Percentiles rank a stretch among this genome's conserved stretches.
Conservation (phyloP, 2,888 invertebrate species). For the Abscondita cerata region DNA sequence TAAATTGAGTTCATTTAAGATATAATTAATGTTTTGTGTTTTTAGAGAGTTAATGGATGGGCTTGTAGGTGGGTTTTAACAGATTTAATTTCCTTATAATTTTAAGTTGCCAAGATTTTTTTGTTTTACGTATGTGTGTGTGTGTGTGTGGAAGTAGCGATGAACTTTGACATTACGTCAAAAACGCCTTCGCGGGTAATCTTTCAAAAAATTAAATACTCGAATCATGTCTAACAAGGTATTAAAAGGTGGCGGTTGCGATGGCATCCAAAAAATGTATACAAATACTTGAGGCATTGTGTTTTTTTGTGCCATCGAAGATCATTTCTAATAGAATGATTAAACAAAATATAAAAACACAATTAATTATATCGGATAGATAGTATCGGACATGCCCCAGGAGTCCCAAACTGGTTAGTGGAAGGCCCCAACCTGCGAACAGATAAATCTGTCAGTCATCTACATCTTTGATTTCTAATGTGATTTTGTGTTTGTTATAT, state of each 20-base stretch:
- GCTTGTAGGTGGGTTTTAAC: slow-evolving; percentile 1
- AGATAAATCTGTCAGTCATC: slow-evolving; percentile 53
- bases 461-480: slow-evolving; percentile 48
- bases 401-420: slow-evolving; percentile 52
- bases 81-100: slow-evolving; percentile 19
- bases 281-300: slow-evolving; percentile 39
- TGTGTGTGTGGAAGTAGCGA: slow-evolving; percentile 15
- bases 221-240: slow-evolving; percentile 7
- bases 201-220: slow-evolving; percentile 5
- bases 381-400: slow-evolving; percentile 57
- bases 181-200: slow-evolving; percentile 5
- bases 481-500: slow-evolving; percentile 43
- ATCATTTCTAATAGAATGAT: slow-evolving; percentile 59
- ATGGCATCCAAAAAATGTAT: slow-evolving; percentile 55
- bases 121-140: too few relatives aligned
- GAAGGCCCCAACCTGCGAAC: slow-evolving; percentile 44
- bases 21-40: slow-evolving; percentile 44
- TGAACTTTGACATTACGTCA: slow-evolving; percentile 9
- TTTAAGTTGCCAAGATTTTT: neutral
- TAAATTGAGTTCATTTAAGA: slow-evolving; percentile 49
- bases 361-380: slow-evolving; percentile 59
- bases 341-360: slow-evolving; percentile 61
- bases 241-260: slow-evolving; percentile 29
- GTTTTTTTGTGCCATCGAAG: slow-evolving; percentile 39
- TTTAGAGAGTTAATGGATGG: slow-evolving; percentile 12